Percentiles rank a stretch among this genome's conserved stretches.
Evolutionary conservation across 2,888 invertebrate genomes (phyloP).

Genomic region (Archips crataeganus): DNA sequence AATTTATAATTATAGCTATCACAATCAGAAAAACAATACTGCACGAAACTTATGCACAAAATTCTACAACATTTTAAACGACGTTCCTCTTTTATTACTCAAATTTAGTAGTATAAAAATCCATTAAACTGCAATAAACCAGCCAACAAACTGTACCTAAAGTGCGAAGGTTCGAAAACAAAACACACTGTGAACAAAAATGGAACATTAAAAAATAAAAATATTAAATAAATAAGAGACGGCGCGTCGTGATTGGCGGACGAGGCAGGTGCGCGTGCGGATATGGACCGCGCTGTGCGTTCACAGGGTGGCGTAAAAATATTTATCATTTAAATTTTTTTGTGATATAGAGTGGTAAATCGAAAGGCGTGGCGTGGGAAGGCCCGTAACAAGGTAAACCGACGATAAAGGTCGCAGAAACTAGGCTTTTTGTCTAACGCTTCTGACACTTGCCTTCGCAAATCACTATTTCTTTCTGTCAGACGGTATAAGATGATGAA

Average conservation of each 20-base stretch:
- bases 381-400: no score
- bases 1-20: no score
- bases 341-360: no score
- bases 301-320: conserved; percentile 53
- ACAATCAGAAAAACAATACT: neutral
- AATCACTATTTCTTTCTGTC: no score
- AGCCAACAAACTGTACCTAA: neutral
- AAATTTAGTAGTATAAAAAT: neutral
- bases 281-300: conserved; percentile 64
- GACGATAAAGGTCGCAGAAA: no score
- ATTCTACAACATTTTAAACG: neutral
- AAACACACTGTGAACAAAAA: conserved; percentile 23
- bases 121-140: neutral
- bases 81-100: neutral
- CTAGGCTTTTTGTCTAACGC: no score
- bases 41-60: neutral
- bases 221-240: conserved; percentile 41
- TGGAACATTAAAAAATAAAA: conserved; percentile 32
- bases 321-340: neutral
- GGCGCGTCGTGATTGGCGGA: conserved; percentile 54
- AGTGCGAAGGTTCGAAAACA: conserved; percentile 4
- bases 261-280: conserved; percentile 67
- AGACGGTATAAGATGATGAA: no score
- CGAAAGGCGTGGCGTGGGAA: no score
- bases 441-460: no score